phyloP scores from a whole-genome alignment of 2,888 invertebrate genomes.

The Gisinianus flammeolus region DNA sequence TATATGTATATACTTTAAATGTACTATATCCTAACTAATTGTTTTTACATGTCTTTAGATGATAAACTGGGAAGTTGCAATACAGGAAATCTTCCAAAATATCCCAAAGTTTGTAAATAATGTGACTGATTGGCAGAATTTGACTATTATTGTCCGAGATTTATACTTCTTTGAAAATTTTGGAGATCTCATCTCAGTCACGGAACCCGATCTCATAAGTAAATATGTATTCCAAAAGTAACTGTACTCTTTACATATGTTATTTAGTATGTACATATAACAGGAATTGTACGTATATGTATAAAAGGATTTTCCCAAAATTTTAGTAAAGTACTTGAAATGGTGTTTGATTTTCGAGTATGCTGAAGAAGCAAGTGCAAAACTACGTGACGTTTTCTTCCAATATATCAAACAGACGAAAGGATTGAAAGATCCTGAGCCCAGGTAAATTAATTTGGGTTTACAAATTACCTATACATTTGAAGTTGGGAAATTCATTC shows the following conservation, averaged over 20 bases:
- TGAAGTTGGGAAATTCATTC: no score
- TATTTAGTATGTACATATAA: neutral
- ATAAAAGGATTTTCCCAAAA: neutral
- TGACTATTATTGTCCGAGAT: slow-evolving; percentile 73
- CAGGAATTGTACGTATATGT: neutral
- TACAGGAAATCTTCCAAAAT: slow-evolving; percentile 45
- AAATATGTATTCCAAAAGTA: no score
- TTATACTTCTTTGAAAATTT: slow-evolving; percentile 74
- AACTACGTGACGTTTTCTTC: slow-evolving; percentile 30
- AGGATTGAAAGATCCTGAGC: slow-evolving; percentile 31
- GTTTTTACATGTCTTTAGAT: no score
- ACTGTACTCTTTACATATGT: neutral
- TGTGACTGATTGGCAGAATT: slow-evolving; percentile 18
- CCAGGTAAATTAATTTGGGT: slow-evolving; percentile 32
- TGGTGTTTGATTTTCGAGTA: slow-evolving; percentile 44
- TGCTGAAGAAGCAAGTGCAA: slow-evolving; percentile 36
- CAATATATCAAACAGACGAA: slow-evolving; percentile 40
- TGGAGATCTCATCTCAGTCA: slow-evolving; percentile 69
- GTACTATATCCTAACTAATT: no score
- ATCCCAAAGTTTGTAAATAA: slow-evolving; percentile 27
- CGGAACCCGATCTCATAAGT: slow-evolving; percentile 69
- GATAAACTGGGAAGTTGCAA: slow-evolving; percentile 49
- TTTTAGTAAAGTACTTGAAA: slow-evolving; percentile 41
- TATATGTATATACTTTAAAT: no score
- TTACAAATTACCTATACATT: neutral